Base-by-base conservation (phyloP, 1,140 invertebrate species). In the Antheraea mylitta region DNA sequence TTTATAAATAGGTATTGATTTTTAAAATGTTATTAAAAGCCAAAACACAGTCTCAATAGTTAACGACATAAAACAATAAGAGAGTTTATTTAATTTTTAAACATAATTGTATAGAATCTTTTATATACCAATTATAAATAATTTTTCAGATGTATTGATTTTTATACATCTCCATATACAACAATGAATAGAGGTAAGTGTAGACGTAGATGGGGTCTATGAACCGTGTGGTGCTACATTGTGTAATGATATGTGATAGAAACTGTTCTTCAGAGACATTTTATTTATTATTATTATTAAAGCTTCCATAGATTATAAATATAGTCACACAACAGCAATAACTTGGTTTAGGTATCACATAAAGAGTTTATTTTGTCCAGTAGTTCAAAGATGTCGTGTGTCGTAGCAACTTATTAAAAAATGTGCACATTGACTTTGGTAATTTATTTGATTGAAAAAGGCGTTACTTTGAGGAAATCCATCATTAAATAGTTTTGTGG, bases 61-160 rank as follows among this genome's bases (percentile, higher is more conserved):
- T 78, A 82, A 82, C 71, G 64, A 81, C 78, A 74, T 85, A 82
- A 87, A 89, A 89, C 82, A 85, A 85, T 89, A 91, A 91, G 87
- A 91, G 87, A 90, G 81, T 88, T 87, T 90, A 90, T 90, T 91
- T 90, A 90, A 90, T 89, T 91, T 84, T 91, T 88, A 89, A 90
- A 87, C 79, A 81, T 83, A 83, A 90, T 83, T 91, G 85, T 89
- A 91, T 84, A 86, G 74, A 90, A 89, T 85, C 81, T 91, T 91
- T 89, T 90, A 90, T 66, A 89, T 89, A 88, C 81, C 84, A 77
- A 86, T 78, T 78, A 88, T 89, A 89, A 90, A 91, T 91, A 86
- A 90, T 89, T 91, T 90, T 91, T 90, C 89, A 90, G 89, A 91
- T 90, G 85, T 90, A 91, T 88, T 91, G 81, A 88, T 90, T 91